Conservation (phyloP, 2,888 invertebrate genomes). For the Lottia gigantea region DNA sequence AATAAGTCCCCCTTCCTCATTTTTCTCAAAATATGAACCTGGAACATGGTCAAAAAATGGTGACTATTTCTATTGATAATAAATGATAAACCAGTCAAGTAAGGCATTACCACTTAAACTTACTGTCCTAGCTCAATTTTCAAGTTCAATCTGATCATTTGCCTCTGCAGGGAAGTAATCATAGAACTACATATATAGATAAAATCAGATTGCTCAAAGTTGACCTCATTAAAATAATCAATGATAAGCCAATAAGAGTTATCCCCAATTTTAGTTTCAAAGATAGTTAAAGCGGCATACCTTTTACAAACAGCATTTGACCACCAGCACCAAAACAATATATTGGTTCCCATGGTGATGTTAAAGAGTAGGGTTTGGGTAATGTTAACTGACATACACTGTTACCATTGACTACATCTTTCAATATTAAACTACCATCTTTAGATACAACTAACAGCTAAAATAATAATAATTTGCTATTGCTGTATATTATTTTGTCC, state of each 20-base stretch:
- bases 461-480: conserved; percentile 13
- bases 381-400: conserved; percentile 51
- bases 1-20: conserved; percentile 28
- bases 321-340: conserved; percentile 51
- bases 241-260: neutral
- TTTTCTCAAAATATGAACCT: conserved; percentile 29
- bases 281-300: conserved; percentile 32
- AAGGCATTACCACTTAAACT: no score
- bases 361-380: conserved; percentile 45
- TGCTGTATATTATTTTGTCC: no score
- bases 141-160: neutral
- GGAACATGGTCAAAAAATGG: conserved; percentile 14
- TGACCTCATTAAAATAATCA: no score
- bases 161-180: neutral
- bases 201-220: neutral
- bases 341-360: conserved; percentile 61
- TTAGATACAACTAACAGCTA: conserved; percentile 49
- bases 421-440: conserved; percentile 49
- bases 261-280: neutral
- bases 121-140: neutral
- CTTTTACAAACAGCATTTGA: conserved; percentile 56
- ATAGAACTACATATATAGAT: no score
- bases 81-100: no score
- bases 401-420: conserved; percentile 51
- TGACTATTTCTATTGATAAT: no score